Percentiles rank a stretch among this genome's conserved stretches.
phyloP scores from a whole-genome alignment of 2,888 invertebrate species.

The Rhodophaea formosa region DNA sequence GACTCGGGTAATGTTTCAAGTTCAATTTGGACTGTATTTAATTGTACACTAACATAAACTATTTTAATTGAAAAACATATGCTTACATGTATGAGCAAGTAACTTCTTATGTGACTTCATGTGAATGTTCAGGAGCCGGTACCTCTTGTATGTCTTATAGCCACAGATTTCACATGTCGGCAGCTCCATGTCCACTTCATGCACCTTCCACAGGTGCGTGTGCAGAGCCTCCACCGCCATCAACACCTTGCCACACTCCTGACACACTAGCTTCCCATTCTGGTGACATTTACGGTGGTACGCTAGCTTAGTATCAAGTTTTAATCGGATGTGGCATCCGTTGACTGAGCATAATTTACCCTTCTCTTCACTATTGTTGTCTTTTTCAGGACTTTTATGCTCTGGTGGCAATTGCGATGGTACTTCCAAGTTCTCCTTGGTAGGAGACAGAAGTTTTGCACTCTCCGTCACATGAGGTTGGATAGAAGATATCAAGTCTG shows the following conservation, averaged over 20 bases:
- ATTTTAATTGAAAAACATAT: too few relatives aligned
- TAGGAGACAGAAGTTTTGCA: slow-evolving; percentile 17
- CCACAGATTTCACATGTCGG: slow-evolving; percentile 88
- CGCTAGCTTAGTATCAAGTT: slow-evolving; percentile 79
- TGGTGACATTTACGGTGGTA: slow-evolving; percentile 85
- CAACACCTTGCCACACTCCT: slow-evolving; percentile 83
- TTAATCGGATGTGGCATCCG: slow-evolving; percentile 80
- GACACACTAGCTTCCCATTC: slow-evolving; percentile 78
- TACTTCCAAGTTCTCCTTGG: slow-evolving; percentile 22
- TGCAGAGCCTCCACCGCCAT: slow-evolving; percentile 85
- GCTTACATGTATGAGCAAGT: slow-evolving; percentile 81
- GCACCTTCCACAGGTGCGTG: slow-evolving; percentile 89
- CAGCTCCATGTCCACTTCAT: slow-evolving; percentile 89
- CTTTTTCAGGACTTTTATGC: slow-evolving; percentile 27
- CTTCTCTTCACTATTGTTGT: slow-evolving; percentile 29
- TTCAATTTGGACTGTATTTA: too few relatives aligned
- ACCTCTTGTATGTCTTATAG: slow-evolving; percentile 86
- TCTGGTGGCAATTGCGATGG: slow-evolving; percentile 28
- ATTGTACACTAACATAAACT: too few relatives aligned
- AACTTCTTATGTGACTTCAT: slow-evolving; percentile 87
- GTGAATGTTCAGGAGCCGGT: slow-evolving; percentile 87
- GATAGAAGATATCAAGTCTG: slow-evolving; percentile 72
- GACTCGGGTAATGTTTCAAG: too few relatives aligned
- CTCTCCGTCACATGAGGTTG: slow-evolving; percentile 42
- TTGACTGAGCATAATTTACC: slow-evolving; percentile 74